phyloP scores from a whole-genome alignment of 2,113 vertebrate species.

The Grantiella picta region DNA sequence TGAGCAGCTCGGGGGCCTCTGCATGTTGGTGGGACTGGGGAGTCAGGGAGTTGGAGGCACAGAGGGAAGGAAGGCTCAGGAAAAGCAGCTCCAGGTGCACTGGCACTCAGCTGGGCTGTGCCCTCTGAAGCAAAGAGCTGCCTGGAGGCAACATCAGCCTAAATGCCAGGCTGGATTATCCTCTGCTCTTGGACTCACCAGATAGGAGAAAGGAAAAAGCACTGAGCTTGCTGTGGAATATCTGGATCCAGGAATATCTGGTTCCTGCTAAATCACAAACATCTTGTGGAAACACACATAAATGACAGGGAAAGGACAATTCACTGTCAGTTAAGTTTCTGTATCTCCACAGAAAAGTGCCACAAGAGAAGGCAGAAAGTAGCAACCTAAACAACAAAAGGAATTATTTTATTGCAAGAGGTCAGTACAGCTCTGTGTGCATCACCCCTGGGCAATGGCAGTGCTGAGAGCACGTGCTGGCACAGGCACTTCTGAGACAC shows the following conservation, averaged over 20 bases:
- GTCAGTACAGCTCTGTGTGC: not conserved
- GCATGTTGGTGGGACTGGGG: rapidly evolving
- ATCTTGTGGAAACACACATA: not conserved
- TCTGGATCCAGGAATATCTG: not conserved
- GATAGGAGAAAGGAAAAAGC: not conserved
- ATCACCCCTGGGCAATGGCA: not conserved
- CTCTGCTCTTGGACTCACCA: not conserved
- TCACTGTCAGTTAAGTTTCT: not conserved
- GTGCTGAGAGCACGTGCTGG: not conserved
- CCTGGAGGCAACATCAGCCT: not conserved
- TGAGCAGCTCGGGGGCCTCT: not conserved
- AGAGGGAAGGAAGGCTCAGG: not conserved
- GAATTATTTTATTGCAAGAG: not conserved
- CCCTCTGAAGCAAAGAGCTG: not conserved
- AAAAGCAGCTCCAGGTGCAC: not conserved
- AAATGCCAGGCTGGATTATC: not conserved
- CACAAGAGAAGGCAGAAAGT: not conserved
- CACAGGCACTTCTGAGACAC: not conserved
- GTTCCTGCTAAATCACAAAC: not conserved
- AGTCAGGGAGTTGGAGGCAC: not conserved
- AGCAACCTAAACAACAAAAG: not conserved
- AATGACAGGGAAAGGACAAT: not conserved
- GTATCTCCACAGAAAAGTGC: not conserved
- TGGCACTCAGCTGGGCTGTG: not conserved
- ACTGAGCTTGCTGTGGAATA: not conserved